Base-by-base conservation (phyloP, 53 echinoderm and acorn worm genomes). In the Patiria pectinifera region DNA sequence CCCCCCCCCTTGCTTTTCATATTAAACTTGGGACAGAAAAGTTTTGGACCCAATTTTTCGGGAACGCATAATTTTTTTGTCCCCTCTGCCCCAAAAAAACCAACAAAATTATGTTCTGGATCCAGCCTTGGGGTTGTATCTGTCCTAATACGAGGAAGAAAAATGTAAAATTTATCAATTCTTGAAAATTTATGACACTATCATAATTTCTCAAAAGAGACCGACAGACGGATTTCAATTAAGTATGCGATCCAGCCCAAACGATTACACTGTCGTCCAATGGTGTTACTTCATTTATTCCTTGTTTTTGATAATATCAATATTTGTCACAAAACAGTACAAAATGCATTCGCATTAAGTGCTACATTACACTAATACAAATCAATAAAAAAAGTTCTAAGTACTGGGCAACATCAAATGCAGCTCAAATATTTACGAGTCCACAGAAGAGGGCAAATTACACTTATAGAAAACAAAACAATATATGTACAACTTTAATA, bases 281-380 rank as follows among this genome's bases (percentile, higher is more conserved):
- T 60, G 9, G 53, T 86, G 71, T 86, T 71, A 48, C 12, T 90
- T 90, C 62, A 80, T 80, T 90, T 90, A 46, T 87, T 72, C 35
- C 72, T 72, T 60, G 19, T 77, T 48, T 16, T 22, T 60, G 71
- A 81, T 90, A 35, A 35, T 35, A 81, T 81, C 26, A 89, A 78
- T 76, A 75, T 47, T 81, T 79, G 62, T 80, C 44, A 90, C 90
- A 90, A 90, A 90, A 90, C 90, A 80, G 90, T 90, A 90, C 90
- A 90, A 90, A 90, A 90, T 90, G 81, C 90, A 80, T 90, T 81
- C 69, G 81, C 90, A 90, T 47, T n/a, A 62, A 59, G 90, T 90
- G 69, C 90, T 90, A 80, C 63, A 80, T 69, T 80, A 80, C 90
- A 90, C 90, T 62, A 69, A 11, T 90, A 90, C 90, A 90, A 81